A percentile compares a stretch with the other conserved stretches of the same genome.
These are phyloP conservation scores for Drosophila fungiperda DNA, from an alignment of 2,888 invertebrate species.

Conservation along the genomic window DNA sequence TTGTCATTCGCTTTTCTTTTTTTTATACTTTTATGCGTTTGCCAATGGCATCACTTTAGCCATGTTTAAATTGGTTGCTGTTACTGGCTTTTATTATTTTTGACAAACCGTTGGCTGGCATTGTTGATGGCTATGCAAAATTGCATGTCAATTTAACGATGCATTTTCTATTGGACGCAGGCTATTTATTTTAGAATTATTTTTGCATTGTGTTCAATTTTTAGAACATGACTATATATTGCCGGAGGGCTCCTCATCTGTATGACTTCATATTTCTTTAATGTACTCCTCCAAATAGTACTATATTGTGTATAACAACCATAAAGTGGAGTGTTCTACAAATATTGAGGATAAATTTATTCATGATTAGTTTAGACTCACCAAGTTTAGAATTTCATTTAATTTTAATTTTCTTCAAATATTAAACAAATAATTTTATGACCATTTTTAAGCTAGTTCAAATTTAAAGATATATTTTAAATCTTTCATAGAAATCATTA, in stretches of 20 bases:
- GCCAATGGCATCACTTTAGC: conserved; percentile 12
- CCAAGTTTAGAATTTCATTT: not conserved
- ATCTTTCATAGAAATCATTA: not conserved
- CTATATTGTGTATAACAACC: not conserved
- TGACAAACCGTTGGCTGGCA: not conserved
- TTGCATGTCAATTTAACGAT: not conserved
- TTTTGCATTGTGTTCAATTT: not conserved
- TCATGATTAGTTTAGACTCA: not conserved
- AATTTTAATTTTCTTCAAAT: not conserved
- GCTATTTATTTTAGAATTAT: not conserved
- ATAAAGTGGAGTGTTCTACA: not conserved
- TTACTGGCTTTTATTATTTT: conserved; percentile 26
- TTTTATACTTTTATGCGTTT: conserved; percentile 8
- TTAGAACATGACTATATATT: too few relatives aligned
- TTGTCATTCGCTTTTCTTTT: conserved; percentile 12
- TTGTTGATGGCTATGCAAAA: conserved; percentile 5
- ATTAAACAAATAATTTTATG: not conserved
- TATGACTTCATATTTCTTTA: not conserved
- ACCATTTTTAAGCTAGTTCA: not conserved
- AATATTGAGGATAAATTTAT: too few relatives aligned
- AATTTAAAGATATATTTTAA: not conserved
- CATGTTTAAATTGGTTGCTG: conserved; percentile 17
- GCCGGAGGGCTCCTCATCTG: too few relatives aligned
- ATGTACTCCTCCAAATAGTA: not conserved
- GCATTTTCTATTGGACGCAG: not conserved